Percentiles rank a stretch among this genome's conserved stretches.
Conservation (phyloP, 2,888 invertebrate genomes). For the Thecophora atra region DNA sequence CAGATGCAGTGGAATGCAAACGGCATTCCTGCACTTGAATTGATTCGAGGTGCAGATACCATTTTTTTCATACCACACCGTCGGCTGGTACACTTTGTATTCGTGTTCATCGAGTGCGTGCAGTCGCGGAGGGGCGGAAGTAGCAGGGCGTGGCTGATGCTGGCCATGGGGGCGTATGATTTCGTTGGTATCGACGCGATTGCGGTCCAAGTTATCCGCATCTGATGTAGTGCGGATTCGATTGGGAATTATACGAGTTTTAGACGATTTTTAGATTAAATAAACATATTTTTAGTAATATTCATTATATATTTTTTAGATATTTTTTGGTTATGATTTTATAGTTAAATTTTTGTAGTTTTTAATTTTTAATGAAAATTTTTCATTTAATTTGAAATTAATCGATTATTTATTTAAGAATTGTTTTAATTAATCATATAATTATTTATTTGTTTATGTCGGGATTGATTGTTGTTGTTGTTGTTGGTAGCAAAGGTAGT, state of each 20-base stretch:
- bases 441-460: constrained; percentile 13
- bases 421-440: not conserved
- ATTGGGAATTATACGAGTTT: not conserved
- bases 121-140: constrained; percentile 38
- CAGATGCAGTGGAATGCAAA: constrained; percentile 68
- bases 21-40: constrained; percentile 71
- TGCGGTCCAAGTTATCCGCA: constrained; percentile 41
- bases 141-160: constrained; percentile 42
- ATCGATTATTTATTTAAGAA: too few relatives aligned
- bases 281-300: not conserved
- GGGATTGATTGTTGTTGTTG: not conserved
- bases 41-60: constrained; percentile 66
- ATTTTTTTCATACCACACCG: constrained; percentile 53
- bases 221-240: constrained; percentile 33
- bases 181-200: constrained; percentile 51
- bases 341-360: not conserved
- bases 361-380: not conserved
- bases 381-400: not conserved
- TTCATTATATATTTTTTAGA: not conserved
- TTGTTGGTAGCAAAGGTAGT: constrained; percentile 19
- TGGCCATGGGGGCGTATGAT: constrained; percentile 52
- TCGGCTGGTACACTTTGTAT: constrained; percentile 48
- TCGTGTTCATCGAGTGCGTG: constrained; percentile 48
- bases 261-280: not conserved
- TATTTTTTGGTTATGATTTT: constrained; percentile 12